Evolutionary conservation across 2,797 vertebrate genomes (phyloP).

Genomic region (Typhlichthys subterraneus): DNA sequence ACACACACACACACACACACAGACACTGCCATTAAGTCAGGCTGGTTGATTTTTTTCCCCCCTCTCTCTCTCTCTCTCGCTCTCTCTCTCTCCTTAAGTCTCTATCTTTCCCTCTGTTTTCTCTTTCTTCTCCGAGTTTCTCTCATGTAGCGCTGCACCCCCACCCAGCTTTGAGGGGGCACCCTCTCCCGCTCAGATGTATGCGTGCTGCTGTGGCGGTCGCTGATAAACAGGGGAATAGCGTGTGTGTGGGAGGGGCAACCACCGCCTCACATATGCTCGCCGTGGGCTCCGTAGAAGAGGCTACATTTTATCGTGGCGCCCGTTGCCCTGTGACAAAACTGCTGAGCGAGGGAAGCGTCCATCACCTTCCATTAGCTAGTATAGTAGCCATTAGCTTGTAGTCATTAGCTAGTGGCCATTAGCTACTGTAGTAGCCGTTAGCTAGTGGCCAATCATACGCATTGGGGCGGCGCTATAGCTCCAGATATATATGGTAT

Average conservation of each 20-base stretch:
- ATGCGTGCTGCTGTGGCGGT: constrained; percentile 45
- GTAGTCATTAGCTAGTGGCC: too few relatives aligned
- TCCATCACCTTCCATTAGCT: constrained; percentile 37
- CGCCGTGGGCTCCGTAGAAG: constrained; percentile 39
- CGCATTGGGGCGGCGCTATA: constrained; percentile 33
- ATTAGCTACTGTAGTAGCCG: too few relatives aligned
- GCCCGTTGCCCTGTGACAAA: constrained; percentile 44
- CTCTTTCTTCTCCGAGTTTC: constrained; percentile 23
- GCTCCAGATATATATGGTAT: constrained; percentile 39
- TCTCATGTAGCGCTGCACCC: constrained; percentile 36
- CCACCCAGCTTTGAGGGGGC: constrained; percentile 49
- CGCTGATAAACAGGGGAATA: constrained; percentile 49
- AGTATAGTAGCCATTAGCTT: neutral
- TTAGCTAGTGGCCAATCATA: neutral
- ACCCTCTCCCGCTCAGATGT: constrained; percentile 48
- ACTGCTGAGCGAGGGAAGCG: constrained; percentile 46
- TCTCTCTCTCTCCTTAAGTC: constrained; percentile 19
- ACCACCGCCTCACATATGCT: constrained; percentile 40
- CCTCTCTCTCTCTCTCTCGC: too few relatives aligned
- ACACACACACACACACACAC: constrained; percentile 12
- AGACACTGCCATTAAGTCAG: constrained; percentile 15
- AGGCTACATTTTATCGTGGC: constrained; percentile 49
- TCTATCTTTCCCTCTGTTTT: constrained; percentile 8
- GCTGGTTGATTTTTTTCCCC: neutral
- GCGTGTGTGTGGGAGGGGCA: constrained; percentile 19